A percentile compares a stretch with the other conserved stretches of the same genome.
Evolutionary conservation across 2,113 vertebrate genomes (phyloP).

Genomic region (Grammomys dolichurus): DNA sequence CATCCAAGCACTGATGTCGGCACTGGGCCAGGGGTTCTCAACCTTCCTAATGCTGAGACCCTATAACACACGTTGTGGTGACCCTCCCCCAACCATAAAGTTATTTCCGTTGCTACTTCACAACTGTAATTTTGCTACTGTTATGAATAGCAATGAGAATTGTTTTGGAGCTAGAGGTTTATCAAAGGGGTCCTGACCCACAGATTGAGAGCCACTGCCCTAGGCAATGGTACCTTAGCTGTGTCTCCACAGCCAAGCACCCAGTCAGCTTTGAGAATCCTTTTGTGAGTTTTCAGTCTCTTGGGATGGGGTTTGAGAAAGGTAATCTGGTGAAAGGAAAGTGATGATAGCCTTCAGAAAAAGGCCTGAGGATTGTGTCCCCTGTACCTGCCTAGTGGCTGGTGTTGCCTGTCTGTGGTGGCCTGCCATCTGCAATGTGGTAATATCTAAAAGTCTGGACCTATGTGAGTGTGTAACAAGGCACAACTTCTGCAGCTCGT

Average conservation of each 20-base stretch:
- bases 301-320: neutral
- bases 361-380: neutral
- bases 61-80: neutral
- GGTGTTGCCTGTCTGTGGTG: fast-evolving
- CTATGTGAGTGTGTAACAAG: neutral
- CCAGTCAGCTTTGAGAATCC: neutral
- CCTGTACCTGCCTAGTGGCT: neutral
- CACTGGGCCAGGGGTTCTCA: neutral
- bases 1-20: neutral
- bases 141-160: neutral
- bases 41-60: neutral
- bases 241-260: fast-evolving
- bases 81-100: neutral
- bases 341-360: neutral
- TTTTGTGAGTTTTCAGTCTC: neutral
- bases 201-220: neutral
- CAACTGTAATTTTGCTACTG: neutral
- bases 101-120: neutral
- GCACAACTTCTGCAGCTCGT: neutral
- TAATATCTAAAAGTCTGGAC: neutral
- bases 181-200: neutral
- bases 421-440: neutral
- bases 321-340: neutral
- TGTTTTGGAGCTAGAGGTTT: neutral
- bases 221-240: fast-evolving